These are phyloP conservation scores for Drosophila colorata DNA, from an alignment of 2,888 invertebrate genomes.

Conservation along the genomic window DNA sequence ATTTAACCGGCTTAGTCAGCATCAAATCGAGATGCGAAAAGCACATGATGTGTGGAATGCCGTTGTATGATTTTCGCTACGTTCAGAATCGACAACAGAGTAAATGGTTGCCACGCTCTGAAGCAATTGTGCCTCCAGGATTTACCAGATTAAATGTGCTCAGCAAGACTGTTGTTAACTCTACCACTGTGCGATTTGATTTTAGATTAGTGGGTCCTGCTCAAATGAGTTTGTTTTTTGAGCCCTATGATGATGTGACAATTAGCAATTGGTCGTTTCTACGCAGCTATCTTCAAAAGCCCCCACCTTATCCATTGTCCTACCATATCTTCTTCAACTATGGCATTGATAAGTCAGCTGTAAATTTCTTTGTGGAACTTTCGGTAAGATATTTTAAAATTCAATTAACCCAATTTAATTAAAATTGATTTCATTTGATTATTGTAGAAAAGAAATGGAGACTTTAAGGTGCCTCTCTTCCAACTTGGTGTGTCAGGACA, in stretches of 20 bases:
- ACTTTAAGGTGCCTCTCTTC: conserved; percentile 57
- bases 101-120: conserved; percentile 67
- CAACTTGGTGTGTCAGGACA: conserved; percentile 86
- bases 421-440: background rate
- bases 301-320: conserved; percentile 53
- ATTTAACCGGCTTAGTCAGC: conserved; percentile 57
- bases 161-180: conserved; percentile 52
- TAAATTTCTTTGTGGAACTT: conserved; percentile 72
- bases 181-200: conserved; percentile 57
- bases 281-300: conserved; percentile 51
- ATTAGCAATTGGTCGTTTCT: conserved; percentile 76
- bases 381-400: conserved; percentile 27
- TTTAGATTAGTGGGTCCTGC: conserved; percentile 71
- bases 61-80: conserved; percentile 64
- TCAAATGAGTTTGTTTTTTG: conserved; percentile 75
- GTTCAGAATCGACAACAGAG: conserved; percentile 41
- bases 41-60: conserved; percentile 79
- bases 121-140: conserved; percentile 52
- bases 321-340: conserved; percentile 71
- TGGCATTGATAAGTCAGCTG: conserved; percentile 63
- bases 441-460: conserved; percentile 49
- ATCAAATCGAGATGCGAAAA: conserved; percentile 63
- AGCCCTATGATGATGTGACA: conserved; percentile 64
- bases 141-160: conserved; percentile 60
- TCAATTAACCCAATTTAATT: background rate